Evolutionary conservation across 2,797 vertebrate species (phyloP).

Genomic region (Hippopotamyrus pictus): DNA sequence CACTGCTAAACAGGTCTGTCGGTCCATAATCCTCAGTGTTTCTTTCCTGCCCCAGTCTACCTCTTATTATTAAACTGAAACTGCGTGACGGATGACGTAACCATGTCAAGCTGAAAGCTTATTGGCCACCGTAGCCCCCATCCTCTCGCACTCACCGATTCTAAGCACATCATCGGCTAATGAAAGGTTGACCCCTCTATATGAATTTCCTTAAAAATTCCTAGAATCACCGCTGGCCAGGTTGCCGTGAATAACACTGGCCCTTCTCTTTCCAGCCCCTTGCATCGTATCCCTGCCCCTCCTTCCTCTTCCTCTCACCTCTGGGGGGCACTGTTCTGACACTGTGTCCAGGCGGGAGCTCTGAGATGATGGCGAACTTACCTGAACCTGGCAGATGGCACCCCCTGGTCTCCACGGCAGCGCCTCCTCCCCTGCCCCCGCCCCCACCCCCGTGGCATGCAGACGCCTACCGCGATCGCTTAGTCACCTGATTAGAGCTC

Average conservation of each 20-base stretch:
- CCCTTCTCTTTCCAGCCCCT: not conserved
- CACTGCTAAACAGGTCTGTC: not conserved
- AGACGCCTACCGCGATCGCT: not conserved
- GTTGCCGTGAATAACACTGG: not conserved
- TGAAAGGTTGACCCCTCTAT: not conserved
- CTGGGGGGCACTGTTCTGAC: conserved; percentile 14
- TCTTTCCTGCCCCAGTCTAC: not conserved
- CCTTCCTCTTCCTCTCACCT: not conserved
- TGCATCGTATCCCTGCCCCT: not conserved
- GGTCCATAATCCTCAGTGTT: not conserved
- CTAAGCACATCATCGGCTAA: not conserved
- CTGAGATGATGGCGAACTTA: conserved; percentile 12
- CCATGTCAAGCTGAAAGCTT: not conserved
- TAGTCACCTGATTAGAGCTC: conserved; percentile 1
- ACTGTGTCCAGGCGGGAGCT: conserved; percentile 16
- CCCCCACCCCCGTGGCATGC: not conserved
- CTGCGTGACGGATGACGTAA: not conserved
- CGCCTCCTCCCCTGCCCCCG: not conserved
- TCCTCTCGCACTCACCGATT: not conserved
- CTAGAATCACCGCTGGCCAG: not conserved
- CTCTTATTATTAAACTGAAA: not conserved
- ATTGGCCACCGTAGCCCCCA: not conserved
- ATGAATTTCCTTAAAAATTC: not conserved
- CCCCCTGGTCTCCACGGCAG: not conserved
- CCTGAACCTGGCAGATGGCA: conserved; percentile 39